Conservation (phyloP, 2,113 vertebrate species). For the Gobius niger region DNA sequence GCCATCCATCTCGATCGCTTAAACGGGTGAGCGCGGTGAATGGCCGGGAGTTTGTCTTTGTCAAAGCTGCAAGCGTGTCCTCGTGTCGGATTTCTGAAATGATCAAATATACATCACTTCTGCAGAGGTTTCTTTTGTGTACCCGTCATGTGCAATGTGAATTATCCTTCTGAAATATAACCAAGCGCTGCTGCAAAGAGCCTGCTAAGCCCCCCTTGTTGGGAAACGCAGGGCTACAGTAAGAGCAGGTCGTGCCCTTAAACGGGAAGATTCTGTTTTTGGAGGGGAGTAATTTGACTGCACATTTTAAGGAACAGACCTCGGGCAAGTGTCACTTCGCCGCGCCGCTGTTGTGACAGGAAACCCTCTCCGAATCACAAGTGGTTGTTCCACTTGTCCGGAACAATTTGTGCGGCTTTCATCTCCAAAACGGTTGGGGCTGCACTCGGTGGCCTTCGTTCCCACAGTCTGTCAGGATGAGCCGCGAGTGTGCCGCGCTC, state of each 20-base stretch:
- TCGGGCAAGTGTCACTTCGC: constrained; percentile 49
- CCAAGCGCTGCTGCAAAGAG: too few species aligned
- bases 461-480: constrained; percentile 19
- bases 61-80: constrained; percentile 5
- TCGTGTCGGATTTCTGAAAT: constrained; percentile 18
- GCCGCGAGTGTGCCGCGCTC: constrained; percentile 5
- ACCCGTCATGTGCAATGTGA: too few species aligned
- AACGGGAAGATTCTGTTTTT: constrained; percentile 34
- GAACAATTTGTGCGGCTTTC: constrained; percentile 67
- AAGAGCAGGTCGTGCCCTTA: constrained; percentile 18
- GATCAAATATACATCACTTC: constrained; percentile 24
- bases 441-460: constrained; percentile 28
- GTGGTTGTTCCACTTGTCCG: constrained; percentile 70
- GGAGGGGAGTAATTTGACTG: constrained; percentile 44
- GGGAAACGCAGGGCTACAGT: not conserved
- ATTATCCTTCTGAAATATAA: too few species aligned
- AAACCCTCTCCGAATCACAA: constrained; percentile 59
- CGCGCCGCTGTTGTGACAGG: constrained; percentile 61
- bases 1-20: constrained; percentile 48
- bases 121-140: not conserved
- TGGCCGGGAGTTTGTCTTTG: constrained; percentile 46
- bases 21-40: constrained; percentile 44
- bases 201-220: too few species aligned
- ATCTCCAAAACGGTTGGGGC: constrained; percentile 43
- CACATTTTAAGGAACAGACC: constrained; percentile 46